Conservation (phyloP, 2,888 invertebrate species). For the Dryocosmus kuriphilus region DNA sequence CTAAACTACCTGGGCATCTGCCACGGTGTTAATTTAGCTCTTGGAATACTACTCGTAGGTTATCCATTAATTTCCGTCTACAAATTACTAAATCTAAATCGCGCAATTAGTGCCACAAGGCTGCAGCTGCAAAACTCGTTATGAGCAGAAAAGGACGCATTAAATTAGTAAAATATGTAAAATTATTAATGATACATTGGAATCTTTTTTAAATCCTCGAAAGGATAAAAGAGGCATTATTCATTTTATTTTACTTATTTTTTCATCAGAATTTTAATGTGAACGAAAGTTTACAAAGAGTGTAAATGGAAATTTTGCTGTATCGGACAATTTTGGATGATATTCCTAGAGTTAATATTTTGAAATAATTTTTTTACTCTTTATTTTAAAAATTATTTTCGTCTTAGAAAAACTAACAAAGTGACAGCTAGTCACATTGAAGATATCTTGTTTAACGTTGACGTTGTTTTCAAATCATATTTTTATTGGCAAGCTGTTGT, state of each 20-base stretch:
- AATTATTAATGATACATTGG: neutral
- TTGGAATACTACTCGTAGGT: slow-evolving; percentile 57
- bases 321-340: too few species aligned
- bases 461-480: slow-evolving; percentile 10
- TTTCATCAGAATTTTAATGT: too few species aligned
- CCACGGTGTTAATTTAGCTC: slow-evolving; percentile 68
- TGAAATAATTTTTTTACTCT: neutral
- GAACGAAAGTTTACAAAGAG: too few species aligned
- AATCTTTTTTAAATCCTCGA: neutral
- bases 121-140: slow-evolving; percentile 39
- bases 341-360: neutral
- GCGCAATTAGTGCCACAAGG: slow-evolving; percentile 59
- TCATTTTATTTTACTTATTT: too few species aligned
- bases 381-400: neutral
- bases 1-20: slow-evolving; percentile 61
- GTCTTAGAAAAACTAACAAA: neutral
- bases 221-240: neutral
- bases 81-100: slow-evolving; percentile 76
- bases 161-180: neutral
- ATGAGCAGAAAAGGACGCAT: slow-evolving; percentile 4
- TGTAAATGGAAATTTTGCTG: too few species aligned
- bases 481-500: slow-evolving; percentile 22
- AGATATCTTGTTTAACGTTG: neutral
- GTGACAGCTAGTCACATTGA: neutral
- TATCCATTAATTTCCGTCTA: slow-evolving; percentile 73